Percentiles rank a stretch among this genome's conserved stretches.
phyloP scores from a whole-genome alignment of 2,113 vertebrate genomes.

The Bos taurus region DNA sequence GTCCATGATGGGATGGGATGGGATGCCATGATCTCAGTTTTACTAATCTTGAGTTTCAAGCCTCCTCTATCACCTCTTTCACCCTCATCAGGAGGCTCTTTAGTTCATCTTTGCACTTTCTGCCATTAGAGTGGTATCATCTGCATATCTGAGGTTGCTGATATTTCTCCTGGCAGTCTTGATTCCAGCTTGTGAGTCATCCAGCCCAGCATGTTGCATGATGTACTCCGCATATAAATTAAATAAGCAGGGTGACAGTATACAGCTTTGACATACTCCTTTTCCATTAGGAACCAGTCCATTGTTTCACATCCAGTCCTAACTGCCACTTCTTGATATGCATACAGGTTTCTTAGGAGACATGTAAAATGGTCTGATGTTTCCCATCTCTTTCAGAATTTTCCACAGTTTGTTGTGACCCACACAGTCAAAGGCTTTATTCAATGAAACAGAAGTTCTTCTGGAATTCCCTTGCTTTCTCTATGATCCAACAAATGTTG shows the following conservation, averaged over 20 bases:
- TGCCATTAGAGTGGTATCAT: background rate
- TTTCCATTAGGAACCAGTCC: background rate
- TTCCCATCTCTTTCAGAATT: background rate
- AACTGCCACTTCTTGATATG: background rate
- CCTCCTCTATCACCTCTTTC: background rate
- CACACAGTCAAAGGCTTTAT: background rate
- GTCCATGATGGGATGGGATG: background rate
- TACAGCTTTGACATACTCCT: background rate
- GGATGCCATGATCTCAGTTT: background rate
- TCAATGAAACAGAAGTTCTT: background rate
- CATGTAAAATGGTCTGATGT: background rate
- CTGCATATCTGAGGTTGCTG: background rate
- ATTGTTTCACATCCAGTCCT: background rate
- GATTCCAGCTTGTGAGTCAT: background rate
- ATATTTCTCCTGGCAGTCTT: background rate
- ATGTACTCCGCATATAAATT: background rate
- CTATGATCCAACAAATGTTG: background rate
- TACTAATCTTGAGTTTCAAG: background rate
- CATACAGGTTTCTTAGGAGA: background rate
- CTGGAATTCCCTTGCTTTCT: background rate
- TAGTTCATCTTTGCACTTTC: background rate
- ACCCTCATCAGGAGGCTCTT: background rate
- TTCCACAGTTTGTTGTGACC: background rate
- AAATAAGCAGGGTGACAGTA: background rate
- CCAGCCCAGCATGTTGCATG: background rate